phyloP scores from a whole-genome alignment of 2,113 vertebrate genomes.

The Pomatostomus ruficeps region DNA sequence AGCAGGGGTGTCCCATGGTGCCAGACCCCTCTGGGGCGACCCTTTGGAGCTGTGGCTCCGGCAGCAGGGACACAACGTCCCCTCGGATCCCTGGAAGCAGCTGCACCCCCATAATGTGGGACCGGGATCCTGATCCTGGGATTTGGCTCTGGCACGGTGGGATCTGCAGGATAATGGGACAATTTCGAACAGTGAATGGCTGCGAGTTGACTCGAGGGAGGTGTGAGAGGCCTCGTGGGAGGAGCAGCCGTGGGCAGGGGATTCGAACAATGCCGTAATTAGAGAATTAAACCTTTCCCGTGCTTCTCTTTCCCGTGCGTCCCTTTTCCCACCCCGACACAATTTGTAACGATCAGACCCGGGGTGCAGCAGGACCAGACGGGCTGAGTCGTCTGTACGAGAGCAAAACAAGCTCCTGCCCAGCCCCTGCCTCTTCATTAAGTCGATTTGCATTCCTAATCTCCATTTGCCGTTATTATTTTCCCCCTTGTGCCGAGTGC shows the following conservation, averaged over 20 bases:
- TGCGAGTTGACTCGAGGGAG: background rate
- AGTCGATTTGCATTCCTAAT: constrained; percentile 67
- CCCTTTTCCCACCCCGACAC: background rate
- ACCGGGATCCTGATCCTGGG: fast-evolving
- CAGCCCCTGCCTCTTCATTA: constrained; percentile 48
- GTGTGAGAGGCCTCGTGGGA: background rate
- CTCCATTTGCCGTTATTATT: constrained; percentile 63
- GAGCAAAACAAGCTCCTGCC: constrained; percentile 57
- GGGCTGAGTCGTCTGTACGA: background rate
- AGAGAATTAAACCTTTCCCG: constrained; percentile 31
- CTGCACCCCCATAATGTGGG: fast-evolving
- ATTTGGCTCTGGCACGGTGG: fast-evolving
- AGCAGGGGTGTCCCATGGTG: background rate
- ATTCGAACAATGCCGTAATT: background rate
- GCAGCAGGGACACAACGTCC: fast-evolving
- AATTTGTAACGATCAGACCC: background rate
- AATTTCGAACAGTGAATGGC: fast-evolving
- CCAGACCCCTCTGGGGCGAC: background rate
- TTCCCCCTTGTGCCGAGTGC: constrained; percentile 49
- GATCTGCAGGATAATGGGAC: fast-evolving
- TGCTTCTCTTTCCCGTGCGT: background rate
- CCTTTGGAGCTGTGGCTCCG: background rate
- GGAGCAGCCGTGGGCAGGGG: background rate
- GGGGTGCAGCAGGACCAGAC: constrained; percentile 10
- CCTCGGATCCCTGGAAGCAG: fast-evolving